phyloP scores from a whole-genome alignment of 1,140 invertebrate species.

The Listronotus bonariensis region DNA sequence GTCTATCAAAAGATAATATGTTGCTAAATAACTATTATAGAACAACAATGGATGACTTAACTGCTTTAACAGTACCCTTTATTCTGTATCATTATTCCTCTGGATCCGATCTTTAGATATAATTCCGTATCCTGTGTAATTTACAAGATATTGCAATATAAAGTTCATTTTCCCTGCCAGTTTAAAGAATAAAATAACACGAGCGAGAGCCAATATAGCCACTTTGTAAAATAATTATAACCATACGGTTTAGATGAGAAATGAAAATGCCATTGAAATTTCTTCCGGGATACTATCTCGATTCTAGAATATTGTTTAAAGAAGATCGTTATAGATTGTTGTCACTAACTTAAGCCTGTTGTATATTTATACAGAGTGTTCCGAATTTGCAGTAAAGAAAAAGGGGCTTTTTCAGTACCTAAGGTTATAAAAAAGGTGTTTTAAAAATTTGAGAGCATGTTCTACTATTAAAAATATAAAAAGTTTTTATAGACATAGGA shows the following conservation, averaged over 20 bases:
- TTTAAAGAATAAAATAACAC: constrained; percentile 4
- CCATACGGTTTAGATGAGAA: not conserved
- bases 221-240: constrained; percentile 1
- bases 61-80: constrained; percentile 13
- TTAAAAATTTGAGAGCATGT: too few relatives aligned
- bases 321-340: not conserved
- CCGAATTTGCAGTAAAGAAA: too few relatives aligned
- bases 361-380: too few relatives aligned
- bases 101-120: constrained; percentile 14
- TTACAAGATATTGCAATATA: constrained; percentile 7
- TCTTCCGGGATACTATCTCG: not conserved
- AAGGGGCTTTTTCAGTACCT: too few relatives aligned
- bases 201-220: not conserved
- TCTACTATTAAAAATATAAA: too few relatives aligned
- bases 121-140: constrained; percentile 14
- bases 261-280: not conserved
- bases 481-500: too few relatives aligned
- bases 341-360: too few relatives aligned
- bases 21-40: constrained; percentile 16
- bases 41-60: constrained; percentile 1
- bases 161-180: constrained; percentile 5
- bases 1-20: constrained; percentile 2
- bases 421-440: too few relatives aligned
- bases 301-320: not conserved
- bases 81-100: constrained; percentile 16